Base-by-base conservation (phyloP, 2,797 vertebrate species). In the Octomys mimax region DNA sequence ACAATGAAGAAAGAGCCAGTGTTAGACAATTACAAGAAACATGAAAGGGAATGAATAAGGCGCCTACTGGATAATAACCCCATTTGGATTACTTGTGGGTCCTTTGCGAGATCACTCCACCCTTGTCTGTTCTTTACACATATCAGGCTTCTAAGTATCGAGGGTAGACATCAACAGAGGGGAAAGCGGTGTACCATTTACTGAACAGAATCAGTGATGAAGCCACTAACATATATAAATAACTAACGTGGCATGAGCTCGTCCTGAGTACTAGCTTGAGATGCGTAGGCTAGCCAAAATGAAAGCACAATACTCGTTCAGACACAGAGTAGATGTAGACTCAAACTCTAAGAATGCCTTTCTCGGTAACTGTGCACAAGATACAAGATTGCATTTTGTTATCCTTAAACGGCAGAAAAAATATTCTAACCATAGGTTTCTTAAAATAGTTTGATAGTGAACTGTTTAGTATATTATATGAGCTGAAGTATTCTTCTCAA, bases 21-120 rank as follows among this genome's bases (percentile, higher is more conserved):
- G 83, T 59, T 91, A 68, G 64, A 83, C 57, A 86, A 91, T 96
- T 80, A 77, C 62, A 82, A 95, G 78, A 90, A 90, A 96, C 66
- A 92, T 75, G 59, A 79, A 95, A 85, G 42, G 36, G 36, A 66
- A 46, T 36, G 54, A 86, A 87, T 92, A 91, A 82, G 81, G 70
- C 4, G 57, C 28, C n/a, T 9, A 24, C 5, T 88, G 33, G 52
- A 36, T 77, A 87, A 75, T 31, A 39, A 39, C 39, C 39, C 39
- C 4, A 39, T 39, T 39, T 39, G 4, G 39, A 39, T 39, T 39
- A 33, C 70, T 84, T 79, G 22, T 54, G 22, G 49, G 64, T 24
- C 42, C 79, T n/a, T 31, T 61, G 81, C 46, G 91, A 75, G 42
- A 46, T 6, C 49, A 75, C 18, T 75, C 42, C 19, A 31, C 13